Conservation (phyloP, 2,888 invertebrate genomes). For the Ectropis crepuscularia region DNA sequence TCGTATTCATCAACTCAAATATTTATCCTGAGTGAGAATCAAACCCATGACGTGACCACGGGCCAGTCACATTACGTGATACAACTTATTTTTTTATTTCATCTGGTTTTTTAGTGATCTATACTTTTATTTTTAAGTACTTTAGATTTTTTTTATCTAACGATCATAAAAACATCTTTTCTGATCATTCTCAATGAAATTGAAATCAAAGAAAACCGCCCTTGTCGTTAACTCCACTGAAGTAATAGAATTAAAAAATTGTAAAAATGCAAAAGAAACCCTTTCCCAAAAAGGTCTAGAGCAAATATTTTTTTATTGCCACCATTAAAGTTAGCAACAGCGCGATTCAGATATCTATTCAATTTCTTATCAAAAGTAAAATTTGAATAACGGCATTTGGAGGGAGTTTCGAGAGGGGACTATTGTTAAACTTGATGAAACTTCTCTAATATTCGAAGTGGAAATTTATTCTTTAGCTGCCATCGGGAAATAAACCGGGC, state of each 20-base stretch:
- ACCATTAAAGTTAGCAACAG: conserved; percentile 63
- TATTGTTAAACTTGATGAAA: conserved; percentile 74
- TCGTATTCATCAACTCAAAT: no score
- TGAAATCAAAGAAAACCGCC: conserved; percentile 16
- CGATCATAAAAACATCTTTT: background rate
- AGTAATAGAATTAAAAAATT: conserved; percentile 23
- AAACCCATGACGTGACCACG: no score
- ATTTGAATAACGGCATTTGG: conserved; percentile 75
- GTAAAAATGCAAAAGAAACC: conserved; percentile 23
- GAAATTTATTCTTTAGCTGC: conserved; percentile 74
- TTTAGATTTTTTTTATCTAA: no score
- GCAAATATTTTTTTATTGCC: conserved; percentile 57
- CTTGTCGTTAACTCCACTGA: conserved; percentile 9
- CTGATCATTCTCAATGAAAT: background rate
- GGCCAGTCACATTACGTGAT: no score
- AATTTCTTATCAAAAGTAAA: conserved; percentile 77
- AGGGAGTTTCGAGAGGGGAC: conserved; percentile 68
- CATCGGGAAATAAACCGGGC: conserved; percentile 68
- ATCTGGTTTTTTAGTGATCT: no score
- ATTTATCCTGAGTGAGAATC: no score
- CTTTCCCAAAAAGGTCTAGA: conserved; percentile 31
- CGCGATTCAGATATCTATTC: conserved; percentile 69
- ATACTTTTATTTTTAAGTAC: no score
- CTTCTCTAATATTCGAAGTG: conserved; percentile 76
- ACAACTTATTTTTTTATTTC: no score